A percentile compares a stretch with the other conserved stretches of the same genome.
Evolutionary conservation across 2,888 invertebrate genomes (phyloP).

Genomic region (Megaustenia siamemsis): DNA sequence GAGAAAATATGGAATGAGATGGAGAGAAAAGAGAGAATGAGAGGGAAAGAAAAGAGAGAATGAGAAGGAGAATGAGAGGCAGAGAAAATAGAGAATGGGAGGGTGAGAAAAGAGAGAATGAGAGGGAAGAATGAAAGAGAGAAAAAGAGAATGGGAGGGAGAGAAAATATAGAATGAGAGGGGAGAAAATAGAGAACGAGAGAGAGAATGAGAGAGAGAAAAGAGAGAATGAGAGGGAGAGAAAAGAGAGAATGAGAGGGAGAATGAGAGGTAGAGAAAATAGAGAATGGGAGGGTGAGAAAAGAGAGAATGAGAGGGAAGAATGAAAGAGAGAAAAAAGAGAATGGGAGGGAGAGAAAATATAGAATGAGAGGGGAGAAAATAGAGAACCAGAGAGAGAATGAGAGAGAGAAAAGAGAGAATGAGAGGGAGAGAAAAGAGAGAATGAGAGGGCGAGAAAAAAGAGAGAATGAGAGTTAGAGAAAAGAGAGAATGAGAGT

Average conservation of each 20-base stretch:
- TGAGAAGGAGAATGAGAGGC: neutral
- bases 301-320: neutral
- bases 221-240: neutral
- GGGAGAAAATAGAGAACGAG: conserved; percentile 7
- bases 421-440: neutral
- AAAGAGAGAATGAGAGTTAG: neutral
- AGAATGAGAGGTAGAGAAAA: neutral
- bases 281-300: neutral
- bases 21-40: neutral
- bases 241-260: conserved; percentile 28
- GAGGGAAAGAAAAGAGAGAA: neutral
- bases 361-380: neutral
- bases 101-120: neutral
- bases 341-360: neutral
- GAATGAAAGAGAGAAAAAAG: neutral
- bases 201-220: neutral
- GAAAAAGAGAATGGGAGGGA: neutral
- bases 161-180: neutral
- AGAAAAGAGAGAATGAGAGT: neutral
- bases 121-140: neutral
- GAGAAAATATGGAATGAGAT: neutral
- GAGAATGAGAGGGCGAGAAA: neutral
- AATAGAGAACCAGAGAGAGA: neutral
- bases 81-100: conserved; percentile 13
- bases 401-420: neutral